Base-by-base conservation (phyloP, 2,888 invertebrate genomes). In the Drosophila cognata region DNA sequence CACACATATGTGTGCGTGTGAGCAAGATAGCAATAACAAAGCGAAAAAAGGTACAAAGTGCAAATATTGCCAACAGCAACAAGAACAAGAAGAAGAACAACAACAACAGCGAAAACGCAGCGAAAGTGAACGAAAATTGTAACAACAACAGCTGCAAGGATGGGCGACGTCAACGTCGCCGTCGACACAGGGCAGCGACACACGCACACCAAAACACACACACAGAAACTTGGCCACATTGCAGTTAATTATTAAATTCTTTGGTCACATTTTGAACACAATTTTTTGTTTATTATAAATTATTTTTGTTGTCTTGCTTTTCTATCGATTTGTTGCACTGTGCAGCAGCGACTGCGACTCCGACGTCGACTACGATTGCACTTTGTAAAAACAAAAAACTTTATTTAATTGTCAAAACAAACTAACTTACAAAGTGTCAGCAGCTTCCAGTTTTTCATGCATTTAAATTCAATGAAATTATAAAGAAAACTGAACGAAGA, bases 251-350 rank as follows among this genome's bases (percentile, higher is more conserved):
- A 55, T 66, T 43, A 28, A 33, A 41, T 52, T 55, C 18, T 56
- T 63, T 33, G 35, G 28, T 52, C 60, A 38, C 38, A 8, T 48
- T 71, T 74, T 52, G 48, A 43, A 43, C 46, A 63, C 60, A 38
- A 38, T 64, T 68, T 29, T 58, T 71, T 74, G 50, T 59, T 81
- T 52, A 57, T 50, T 55, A 52, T 55, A 46, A 8, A 64, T 69
- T 62, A 59, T 60, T 62, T 64, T 63, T 60, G 33, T 68, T 63
- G 51, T 67, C 41, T 53, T 41, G 51, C 56, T 36, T 63, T 50
- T 64, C 63, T 56, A 89, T 86, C 89, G 85, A 86, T 86, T 89
- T 86, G 85, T 87, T 80, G 87, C 84, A 84, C 80, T 84, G 84
- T 86, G 79, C 79, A 74, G 77, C 72, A 62, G 38, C 18, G 58